Evolutionary conservation across 2,888 invertebrate genomes (phyloP).

Genomic region (Ichneumon xanthorius): DNA sequence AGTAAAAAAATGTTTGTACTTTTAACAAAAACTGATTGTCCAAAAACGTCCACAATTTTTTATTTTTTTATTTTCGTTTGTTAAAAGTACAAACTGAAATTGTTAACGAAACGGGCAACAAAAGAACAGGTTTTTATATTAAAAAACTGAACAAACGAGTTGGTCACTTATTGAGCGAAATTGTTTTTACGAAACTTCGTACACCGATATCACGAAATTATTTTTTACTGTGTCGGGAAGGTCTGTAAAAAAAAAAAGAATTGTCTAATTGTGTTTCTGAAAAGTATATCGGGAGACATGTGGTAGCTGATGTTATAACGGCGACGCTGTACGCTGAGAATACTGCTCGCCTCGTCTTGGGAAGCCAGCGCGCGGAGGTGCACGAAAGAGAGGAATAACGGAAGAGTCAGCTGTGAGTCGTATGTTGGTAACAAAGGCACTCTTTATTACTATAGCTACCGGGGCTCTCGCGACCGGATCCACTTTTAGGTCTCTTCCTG

Average conservation of each 20-base stretch:
- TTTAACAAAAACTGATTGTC: too few relatives aligned
- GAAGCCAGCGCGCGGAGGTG: background rate
- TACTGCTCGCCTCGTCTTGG: constrained; percentile 2
- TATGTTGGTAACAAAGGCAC: constrained; percentile 49
- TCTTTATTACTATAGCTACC: constrained; percentile 28
- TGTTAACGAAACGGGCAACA: too few relatives aligned
- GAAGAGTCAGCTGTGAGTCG: constrained; percentile 57
- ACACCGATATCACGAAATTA: too few relatives aligned
- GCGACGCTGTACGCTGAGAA: background rate
- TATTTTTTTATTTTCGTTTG: too few relatives aligned
- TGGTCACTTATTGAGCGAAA: too few relatives aligned
- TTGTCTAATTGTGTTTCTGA: background rate
- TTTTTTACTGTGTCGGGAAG: background rate
- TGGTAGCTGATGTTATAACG: background rate
- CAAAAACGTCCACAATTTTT: too few relatives aligned
- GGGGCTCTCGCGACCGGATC: constrained; percentile 44
- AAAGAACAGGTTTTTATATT: too few relatives aligned
- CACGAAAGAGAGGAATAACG: constrained; percentile 45
- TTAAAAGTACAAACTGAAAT: too few relatives aligned
- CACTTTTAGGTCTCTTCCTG: constrained; percentile 53
- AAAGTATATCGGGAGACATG: background rate
- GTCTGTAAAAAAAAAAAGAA: background rate
- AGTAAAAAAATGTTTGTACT: background rate
- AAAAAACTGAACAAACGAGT: too few relatives aligned
- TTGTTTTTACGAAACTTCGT: too few relatives aligned